Base-by-base conservation (phyloP, 1,140 invertebrate species). In the Zaprionus taronus region DNA sequence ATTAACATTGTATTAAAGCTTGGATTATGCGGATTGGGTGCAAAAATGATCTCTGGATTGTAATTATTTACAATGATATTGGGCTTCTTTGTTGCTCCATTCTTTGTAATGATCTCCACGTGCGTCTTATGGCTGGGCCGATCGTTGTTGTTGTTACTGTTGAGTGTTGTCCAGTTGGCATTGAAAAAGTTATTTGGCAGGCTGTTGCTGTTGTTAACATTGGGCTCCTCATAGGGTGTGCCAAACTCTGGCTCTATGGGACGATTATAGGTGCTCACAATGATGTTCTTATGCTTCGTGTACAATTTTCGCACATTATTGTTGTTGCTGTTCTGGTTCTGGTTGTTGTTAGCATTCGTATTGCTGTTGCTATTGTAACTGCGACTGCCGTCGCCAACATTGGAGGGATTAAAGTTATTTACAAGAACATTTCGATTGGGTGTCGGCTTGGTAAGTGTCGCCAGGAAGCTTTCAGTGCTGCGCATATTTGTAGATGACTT, bases 81-180 rank as follows among this genome's bases (percentile, higher is more conserved):
- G 28, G 92, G 92, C 66, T 93, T 93, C 66, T 92, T 94, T 26
- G 94, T 94, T 64, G 94, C 94, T 15, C 94, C 94, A 82, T 95
- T 95, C 68, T 94, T 94, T 67, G 94, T 95, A 67, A 94, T 95
- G 62, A 95, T 94, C 92, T 95, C 94, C 3, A 95, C 94, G 77
- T 95, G 94, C 62, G 94, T 95, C 89, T 95, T 95, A 86, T 94
- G 94, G 79, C 94, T 95, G 24, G 94, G 94, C 69, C 94, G 93
- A 81, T 92, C 91, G 20, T 91, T 81, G 24, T 55, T 66, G 5
- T 44, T 55, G 44, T 71, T 72, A 55, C 15, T 72, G 44, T 77
- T 76, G 11, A 92, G 80, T 1, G 91, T 92, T 26, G 94, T 94
- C 84, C 91, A 92, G 71, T 91, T 92, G 66, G 86, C 80, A 67